phyloP scores from a whole-genome alignment of 2,797 vertebrate genomes.

The Numenius phaeopus region DNA sequence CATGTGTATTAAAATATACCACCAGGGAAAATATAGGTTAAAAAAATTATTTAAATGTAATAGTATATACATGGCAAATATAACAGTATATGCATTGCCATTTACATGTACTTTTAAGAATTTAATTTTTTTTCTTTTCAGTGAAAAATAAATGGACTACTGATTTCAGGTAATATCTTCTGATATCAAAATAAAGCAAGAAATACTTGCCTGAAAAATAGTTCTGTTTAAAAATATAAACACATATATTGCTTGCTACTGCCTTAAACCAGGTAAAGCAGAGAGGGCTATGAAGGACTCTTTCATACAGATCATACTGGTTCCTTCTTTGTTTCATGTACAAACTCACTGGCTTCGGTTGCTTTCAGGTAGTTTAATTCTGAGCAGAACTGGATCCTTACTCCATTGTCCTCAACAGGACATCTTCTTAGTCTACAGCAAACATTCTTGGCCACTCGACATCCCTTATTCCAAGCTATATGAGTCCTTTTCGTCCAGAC shows the following conservation, averaged over 20 bases:
- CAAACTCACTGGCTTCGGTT: neutral
- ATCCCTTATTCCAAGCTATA: neutral
- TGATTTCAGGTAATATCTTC: neutral
- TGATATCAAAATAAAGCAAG: slow-evolving; percentile 14
- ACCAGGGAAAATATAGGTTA: slow-evolving; percentile 44
- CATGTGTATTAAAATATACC: slow-evolving; percentile 50
- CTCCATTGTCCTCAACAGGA: neutral
- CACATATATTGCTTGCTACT: neutral
- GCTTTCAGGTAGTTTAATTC: neutral
- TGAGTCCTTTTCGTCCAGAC: neutral
- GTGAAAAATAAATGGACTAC: neutral
- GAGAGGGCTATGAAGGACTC: neutral
- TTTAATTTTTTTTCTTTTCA: neutral
- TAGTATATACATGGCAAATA: neutral
- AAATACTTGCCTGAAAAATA: neutral
- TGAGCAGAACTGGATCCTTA: neutral
- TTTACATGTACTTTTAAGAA: neutral
- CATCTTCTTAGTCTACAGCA: neutral
- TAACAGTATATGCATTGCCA: neutral
- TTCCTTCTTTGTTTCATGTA: neutral
- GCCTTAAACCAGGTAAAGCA: neutral
- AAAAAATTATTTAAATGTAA: slow-evolving; percentile 38
- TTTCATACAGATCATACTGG: neutral
- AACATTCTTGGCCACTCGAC: neutral
- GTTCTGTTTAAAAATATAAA: neutral